Evolutionary conservation across 2,113 vertebrate species (phyloP), one percentile per base, ranked within the genome.

Genomic region (Aplodontia rufa): DNA sequence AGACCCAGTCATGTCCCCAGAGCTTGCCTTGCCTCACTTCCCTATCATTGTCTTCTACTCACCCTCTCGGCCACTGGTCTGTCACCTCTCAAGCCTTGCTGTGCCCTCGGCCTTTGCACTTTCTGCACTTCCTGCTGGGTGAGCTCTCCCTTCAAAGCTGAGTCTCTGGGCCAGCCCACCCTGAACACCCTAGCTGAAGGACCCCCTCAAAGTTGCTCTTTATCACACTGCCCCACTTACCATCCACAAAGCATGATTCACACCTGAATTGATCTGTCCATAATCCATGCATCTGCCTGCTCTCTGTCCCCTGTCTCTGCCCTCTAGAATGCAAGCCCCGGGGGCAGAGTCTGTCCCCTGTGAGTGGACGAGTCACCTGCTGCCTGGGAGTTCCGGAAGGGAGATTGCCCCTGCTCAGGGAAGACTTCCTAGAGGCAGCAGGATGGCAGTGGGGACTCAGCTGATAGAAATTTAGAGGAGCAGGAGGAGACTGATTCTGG

Each of bases 1-100:
- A 62, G 12, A 68, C 64, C 5, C 66, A 30, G 1, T 22, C 37
- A 35, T 8, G 20, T 20, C 37, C 24, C 0, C 2, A 76, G 42
- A 49, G 2, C 16, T 20, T 1, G 30, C 3, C 75, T 68, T 16
- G 0, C 0, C 40, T 14, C 12, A 4, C 16, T 30, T 75, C 40
- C 68, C n/a, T 17, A 37, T 40, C 28, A 20, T 8, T 17, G 17
- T 14, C 19, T 2, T 26, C 16, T 20, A 4, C 24, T 16, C 20
- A 47, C 40, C 35, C 32, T 78, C 55, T 64, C 6, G 19, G 28
- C 30, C 32, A 28, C 55, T 45, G 7, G 1, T 49, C 2, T 30
- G 10, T 30, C 40, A 19, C 37, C 16, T 76, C 35, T 40, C 24
- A 11, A 45, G 45, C 37, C 32, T 66, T 53, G 78, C 62, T 66